Evolutionary conservation across 2,113 vertebrate genomes (phyloP), one percentile per base, ranked within the genome.

Genomic region (Trichechus manatus): DNA sequence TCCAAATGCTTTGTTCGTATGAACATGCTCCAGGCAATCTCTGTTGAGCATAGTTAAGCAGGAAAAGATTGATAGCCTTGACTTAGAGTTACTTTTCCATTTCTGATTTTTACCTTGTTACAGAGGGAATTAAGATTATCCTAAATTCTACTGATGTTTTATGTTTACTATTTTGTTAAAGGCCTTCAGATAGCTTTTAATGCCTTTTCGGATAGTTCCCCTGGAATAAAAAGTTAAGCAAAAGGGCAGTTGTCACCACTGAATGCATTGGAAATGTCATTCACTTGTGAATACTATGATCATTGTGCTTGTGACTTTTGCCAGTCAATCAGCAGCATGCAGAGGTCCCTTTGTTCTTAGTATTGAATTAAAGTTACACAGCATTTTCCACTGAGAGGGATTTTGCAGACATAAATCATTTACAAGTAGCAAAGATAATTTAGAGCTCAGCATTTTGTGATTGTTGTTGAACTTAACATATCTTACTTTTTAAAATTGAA

Each of bases 111-210:
- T 42, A 50, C 33, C 3, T 25, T 70, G 3, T 47, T 93, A 19
- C 39, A 31, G 50, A 83, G 33, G 9, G 53, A 88, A 77, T 81
- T 91, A 80, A 70, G 29, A 59, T 50, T 25, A 59, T 85, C 63
- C 29, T 74, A 50, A 77, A 19, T 70, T 77, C 10, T 83, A 7
- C 39, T 94, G 39, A 61, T 61, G 11, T 81, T 93, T 91, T 87
- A 80, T 81, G 27, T 84, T 82, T 86, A 82, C 64, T 78, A 81
- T 56, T 86, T 89, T 96, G 42, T 64, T 77, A 93, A 93, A 89
- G 5, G 13, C 85, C 79, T 91, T 94, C 31, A 84, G 9, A n/a
- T 74, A 84, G 25, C 25, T 72, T 93, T 90, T 72, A 85, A 39
- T 89, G 42, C 80, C 85, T 93, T 72, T 90, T 79, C 78, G 53